These are phyloP conservation scores for Drymodes brunneopygia DNA, from an alignment of 2,113 vertebrate species.

Conservation along the genomic window DNA sequence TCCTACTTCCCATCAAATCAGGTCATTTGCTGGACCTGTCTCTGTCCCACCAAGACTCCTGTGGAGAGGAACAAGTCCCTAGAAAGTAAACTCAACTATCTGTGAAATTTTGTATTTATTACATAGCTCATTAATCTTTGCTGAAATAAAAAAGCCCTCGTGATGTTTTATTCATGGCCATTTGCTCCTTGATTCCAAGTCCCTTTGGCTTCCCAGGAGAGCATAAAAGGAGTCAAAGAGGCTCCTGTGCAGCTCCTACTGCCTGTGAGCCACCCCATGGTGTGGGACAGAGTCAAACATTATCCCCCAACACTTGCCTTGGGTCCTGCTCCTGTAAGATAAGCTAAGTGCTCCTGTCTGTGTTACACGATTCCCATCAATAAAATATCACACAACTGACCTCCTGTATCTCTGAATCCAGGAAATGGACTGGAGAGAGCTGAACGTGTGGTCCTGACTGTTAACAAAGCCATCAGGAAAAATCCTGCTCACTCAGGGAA, in stretches of 20 bases:
- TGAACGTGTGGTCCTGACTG: neutral
- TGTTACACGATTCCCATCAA: neutral
- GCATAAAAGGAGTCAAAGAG: neutral
- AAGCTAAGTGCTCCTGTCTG: neutral
- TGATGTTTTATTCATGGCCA: conserved; percentile 33
- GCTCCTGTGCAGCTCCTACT: neutral
- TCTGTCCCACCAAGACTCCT: neutral
- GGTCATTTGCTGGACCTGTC: neutral
- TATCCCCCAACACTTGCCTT: neutral
- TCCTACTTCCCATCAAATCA: neutral
- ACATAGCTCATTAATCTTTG: conserved; percentile 48
- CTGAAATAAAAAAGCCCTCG: neutral
- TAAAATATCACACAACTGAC: conserved; percentile 1
- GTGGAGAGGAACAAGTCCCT: neutral
- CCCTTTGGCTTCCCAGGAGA: neutral
- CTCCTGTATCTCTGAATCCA: neutral
- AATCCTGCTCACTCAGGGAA: neutral
- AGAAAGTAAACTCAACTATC: conserved; percentile 27
- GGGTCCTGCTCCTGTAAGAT: neutral
- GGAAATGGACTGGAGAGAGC: neutral
- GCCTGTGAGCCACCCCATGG: neutral
- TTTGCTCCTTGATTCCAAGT: neutral
- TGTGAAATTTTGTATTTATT: conserved; percentile 39
- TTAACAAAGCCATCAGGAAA: neutral
- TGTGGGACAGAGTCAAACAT: neutral